Evolutionary conservation across 2,797 vertebrate species (phyloP).

Genomic region (Jordanella pulchra): DNA sequence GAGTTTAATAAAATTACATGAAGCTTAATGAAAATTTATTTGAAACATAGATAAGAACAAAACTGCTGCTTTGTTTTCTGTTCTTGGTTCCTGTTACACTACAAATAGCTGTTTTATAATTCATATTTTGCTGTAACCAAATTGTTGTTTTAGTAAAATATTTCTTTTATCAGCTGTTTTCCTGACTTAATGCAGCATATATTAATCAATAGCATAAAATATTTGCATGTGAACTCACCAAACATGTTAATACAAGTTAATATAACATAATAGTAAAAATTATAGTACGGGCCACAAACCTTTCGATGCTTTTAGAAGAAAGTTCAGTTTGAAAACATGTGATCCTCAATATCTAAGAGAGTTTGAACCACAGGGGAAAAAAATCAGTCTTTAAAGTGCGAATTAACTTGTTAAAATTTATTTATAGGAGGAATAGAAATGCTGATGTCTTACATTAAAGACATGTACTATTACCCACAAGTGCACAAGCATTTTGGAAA

Average conservation of each 20-base stretch:
- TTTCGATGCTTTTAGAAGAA: neutral
- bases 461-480: neutral
- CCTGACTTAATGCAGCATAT: neutral
- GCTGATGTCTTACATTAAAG: neutral
- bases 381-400: constrained; percentile 6
- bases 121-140: neutral
- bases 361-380: neutral
- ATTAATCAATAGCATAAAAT: neutral
- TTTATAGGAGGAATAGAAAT: neutral
- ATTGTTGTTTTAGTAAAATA: no score
- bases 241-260: neutral
- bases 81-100: neutral
- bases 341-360: neutral
- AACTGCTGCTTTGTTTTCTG: neutral
- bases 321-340: neutral
- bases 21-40: neutral
- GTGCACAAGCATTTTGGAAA: neutral
- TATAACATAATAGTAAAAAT: neutral
- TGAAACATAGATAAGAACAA: neutral
- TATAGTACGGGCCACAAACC: neutral
- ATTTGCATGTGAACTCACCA: neutral
- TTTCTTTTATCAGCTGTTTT: neutral
- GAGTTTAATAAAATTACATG: neutral
- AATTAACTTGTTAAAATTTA: constrained; percentile 1
- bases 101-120: neutral